Percentiles rank a stretch among this genome's conserved stretches.
phyloP scores from a whole-genome alignment of 2,888 invertebrate genomes.

The Microchrysa polita region DNA sequence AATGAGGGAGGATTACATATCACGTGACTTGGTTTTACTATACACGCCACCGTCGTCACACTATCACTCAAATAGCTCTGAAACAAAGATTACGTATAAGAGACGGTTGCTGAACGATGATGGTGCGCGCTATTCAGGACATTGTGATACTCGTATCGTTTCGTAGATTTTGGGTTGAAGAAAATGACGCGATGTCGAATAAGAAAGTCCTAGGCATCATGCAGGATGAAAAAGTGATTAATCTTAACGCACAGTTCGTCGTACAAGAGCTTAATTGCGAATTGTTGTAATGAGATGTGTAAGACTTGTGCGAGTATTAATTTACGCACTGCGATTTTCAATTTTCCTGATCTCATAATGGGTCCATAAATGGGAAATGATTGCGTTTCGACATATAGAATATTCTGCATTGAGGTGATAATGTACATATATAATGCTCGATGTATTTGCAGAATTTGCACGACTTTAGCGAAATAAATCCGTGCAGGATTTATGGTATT shows the following conservation, averaged over 20 bases:
- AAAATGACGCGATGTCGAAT: neutral
- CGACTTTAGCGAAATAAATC: neutral
- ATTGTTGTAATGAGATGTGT: slow-evolving; percentile 43
- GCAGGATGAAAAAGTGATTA: slow-evolving; percentile 39
- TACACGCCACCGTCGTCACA: slow-evolving; percentile 23
- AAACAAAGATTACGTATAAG: neutral
- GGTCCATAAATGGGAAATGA: slow-evolving; percentile 23
- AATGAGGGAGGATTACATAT: slow-evolving; percentile 50
- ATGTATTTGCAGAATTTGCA: slow-evolving; percentile 14
- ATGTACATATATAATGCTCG: too few species aligned
- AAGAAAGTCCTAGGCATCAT: slow-evolving; percentile 23
- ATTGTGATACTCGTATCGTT: slow-evolving; percentile 11
- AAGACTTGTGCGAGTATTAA: slow-evolving; percentile 32
- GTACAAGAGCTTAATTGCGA: slow-evolving; percentile 40
- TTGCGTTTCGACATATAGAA: slow-evolving; percentile 16
- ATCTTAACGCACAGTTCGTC: slow-evolving; percentile 38
- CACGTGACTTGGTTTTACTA: slow-evolving; percentile 49
- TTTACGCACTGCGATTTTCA: slow-evolving; percentile 42
- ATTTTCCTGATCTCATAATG: slow-evolving; percentile 38
- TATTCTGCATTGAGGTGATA: slow-evolving; percentile 2
- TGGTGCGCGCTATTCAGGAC: neutral
- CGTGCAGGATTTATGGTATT: neutral
- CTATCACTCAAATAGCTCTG: slow-evolving; percentile 20
- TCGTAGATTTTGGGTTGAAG: neutral
- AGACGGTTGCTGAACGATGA: slow-evolving; percentile 1